Evolutionary conservation across 2,113 vertebrate genomes (phyloP), one percentile per base, ranked within the genome.

Genomic region (Puma concolor): DNA sequence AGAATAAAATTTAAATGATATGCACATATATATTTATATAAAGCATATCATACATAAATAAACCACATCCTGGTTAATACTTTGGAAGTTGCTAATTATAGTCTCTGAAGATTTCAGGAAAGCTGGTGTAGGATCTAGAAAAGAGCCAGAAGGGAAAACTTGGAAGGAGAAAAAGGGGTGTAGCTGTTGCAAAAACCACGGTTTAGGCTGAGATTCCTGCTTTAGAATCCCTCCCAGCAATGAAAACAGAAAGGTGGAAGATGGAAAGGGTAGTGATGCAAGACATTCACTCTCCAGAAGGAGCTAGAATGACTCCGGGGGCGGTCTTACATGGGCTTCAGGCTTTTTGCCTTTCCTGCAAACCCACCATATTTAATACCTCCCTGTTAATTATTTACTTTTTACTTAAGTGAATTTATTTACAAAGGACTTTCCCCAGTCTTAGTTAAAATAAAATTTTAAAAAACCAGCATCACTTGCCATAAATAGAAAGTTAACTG

Each of bases 401-500:
- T 88, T 74, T 36, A 69, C 41, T 76, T 76, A 81, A 66, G 15
- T 54, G 36, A 57, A 16, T 69, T 36, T 66, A 72, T 44, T 87
- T 50, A 54, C 50, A 76, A 88, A 74, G 6, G n/a, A 81, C 21
- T 71, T 81, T 71, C 25, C 64, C 14, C 67, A 64, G 63, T 50
- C n/a, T 88, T 83, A 36, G 60, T 50, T 85, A 29, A 52, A 44
- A 96, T 60, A 67, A 21, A 57, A 66, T 21, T 21, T 66, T 4
- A 9, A 90, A 72, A 71, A 83, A 31, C 38, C 64, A 94, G 27
- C 31, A 63, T 86, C 41, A 5, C 19, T 94, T 60, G 33, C 72
- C 72, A 85, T 52, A 93, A 97, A 81, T 50, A 95, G 38, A 91
- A 91, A 72, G 64, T 16, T 76, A 50, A 64, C 38, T 8, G 29